Evolutionary conservation across 2,113 vertebrate genomes (phyloP).

Genomic region (Actenoides hombroni): DNA sequence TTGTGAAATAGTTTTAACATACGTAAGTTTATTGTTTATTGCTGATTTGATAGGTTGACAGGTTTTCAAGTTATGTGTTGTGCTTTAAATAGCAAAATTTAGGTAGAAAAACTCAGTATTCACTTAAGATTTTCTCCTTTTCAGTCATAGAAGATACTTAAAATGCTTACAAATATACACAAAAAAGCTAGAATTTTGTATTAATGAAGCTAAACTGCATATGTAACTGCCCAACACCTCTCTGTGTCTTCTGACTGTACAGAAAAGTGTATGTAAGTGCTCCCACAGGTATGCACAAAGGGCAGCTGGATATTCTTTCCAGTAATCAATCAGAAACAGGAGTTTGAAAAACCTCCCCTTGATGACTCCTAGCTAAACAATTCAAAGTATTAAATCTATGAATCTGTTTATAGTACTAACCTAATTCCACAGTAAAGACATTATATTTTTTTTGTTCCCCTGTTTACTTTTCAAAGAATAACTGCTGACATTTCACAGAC

Average conservation of each 20-base stretch:
- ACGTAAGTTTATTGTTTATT: background rate
- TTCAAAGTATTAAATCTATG: background rate
- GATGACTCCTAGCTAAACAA: background rate
- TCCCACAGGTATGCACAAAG: background rate
- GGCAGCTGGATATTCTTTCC: background rate
- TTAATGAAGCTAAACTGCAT: background rate
- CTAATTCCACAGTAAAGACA: background rate
- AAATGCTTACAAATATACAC: fast-evolving
- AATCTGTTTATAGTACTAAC: background rate
- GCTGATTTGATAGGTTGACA: background rate
- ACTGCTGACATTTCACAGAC: background rate
- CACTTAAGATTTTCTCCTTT: background rate
- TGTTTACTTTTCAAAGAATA: background rate
- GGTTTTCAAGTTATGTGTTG: background rate
- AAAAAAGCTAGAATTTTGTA: background rate
- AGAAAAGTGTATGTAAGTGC: background rate
- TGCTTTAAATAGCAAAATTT: background rate
- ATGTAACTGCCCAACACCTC: background rate
- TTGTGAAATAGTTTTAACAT: background rate
- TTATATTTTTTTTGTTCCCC: background rate
- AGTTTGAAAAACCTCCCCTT: background rate
- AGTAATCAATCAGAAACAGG: background rate
- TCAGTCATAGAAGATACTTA: background rate
- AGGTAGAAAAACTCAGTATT: background rate
- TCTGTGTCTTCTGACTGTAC: background rate